Conservation (phyloP, 2,113 vertebrate species). For the Todiramphus chloris region DNA sequence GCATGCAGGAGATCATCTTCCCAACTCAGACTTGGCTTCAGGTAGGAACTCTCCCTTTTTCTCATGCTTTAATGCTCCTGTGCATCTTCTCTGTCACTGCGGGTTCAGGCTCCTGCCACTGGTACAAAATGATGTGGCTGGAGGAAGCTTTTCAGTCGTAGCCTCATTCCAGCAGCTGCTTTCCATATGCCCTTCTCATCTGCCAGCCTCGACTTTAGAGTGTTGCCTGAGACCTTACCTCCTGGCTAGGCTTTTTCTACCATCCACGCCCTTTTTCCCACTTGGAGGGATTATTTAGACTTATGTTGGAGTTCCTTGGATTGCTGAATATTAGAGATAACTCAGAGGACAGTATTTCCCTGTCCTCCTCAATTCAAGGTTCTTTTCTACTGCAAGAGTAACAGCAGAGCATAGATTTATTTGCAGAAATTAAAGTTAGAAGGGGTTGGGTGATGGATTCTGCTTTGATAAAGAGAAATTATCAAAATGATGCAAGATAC, state of each 20-base stretch:
- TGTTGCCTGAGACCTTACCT: background rate
- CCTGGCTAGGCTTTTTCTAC: background rate
- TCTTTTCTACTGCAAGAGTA: background rate
- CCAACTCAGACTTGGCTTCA: background rate
- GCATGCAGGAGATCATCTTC: background rate
- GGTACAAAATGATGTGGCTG: rapidly evolving
- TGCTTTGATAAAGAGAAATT: background rate
- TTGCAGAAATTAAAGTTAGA: background rate
- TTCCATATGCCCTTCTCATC: background rate
- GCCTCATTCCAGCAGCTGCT: background rate
- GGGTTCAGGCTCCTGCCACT: background rate
- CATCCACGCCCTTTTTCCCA: background rate
- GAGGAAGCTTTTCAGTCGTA: background rate
- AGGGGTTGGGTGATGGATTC: background rate
- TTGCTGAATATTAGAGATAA: background rate
- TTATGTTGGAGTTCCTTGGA: background rate
- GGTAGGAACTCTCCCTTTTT: background rate
- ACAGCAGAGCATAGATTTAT: background rate
- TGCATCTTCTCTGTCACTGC: background rate
- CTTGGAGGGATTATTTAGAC: background rate
- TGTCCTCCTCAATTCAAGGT: background rate
- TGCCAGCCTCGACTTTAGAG: background rate
- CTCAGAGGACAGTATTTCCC: background rate
- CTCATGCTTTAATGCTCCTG: background rate
- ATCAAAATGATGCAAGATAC: background rate